Base-by-base conservation (phyloP, 1,140 invertebrate genomes). In the Lepidostoma basale region DNA sequence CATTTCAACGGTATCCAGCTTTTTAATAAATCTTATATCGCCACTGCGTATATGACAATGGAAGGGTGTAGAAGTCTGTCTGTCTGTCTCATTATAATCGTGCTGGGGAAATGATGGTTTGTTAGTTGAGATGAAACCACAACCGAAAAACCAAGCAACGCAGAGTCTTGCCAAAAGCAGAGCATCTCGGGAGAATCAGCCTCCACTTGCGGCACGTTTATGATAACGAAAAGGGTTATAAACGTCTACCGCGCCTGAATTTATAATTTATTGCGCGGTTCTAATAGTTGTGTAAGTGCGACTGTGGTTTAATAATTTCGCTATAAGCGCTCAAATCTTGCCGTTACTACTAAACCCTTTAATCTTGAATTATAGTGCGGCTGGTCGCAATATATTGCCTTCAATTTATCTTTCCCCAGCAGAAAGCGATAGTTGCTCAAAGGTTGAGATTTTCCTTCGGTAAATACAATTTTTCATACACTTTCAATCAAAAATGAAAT, bases 161-260 rank as follows among this genome's bases (percentile, higher is more conserved):
- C n/a, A n/a, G n/a, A n/a, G n/a, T n/a, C n/a, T n/a, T 12, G 9
- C 49, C 56, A 33, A 4, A 40, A 26, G 44, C 33, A 52, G 23
- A 10, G 44, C 47, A 23, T 52, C 67, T 62, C 67, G n/a, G n/a
- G 63, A 22, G 68, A 60, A 70, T 70, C 67, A 47, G 39, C 52
- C n/a, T 28, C 30, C 59, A 44, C 25, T 52, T 66, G 65, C 64
- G 65, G 58, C 59, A 44, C 60, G 59, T 60, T 64, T 59, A 64
- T 40, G 69, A 71, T 71, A 71, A 71, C 69, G 65, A 65, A 68
- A 71, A 59, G 59, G 69, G 69, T 71, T 71, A 71, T 71, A 71
- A 71, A 71, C 59, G 69, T 71, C 68, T 62, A 47, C 44, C 45
- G 10, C n/a, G 67, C 44, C 52, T 58, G 67, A 72, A 72, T 72